A percentile compares a stretch with the other conserved stretches of the same genome.
These are phyloP conservation scores for Brachyhypopomus occidentalis DNA, from an alignment of 2,113 vertebrate genomes.

Conservation along the genomic window DNA sequence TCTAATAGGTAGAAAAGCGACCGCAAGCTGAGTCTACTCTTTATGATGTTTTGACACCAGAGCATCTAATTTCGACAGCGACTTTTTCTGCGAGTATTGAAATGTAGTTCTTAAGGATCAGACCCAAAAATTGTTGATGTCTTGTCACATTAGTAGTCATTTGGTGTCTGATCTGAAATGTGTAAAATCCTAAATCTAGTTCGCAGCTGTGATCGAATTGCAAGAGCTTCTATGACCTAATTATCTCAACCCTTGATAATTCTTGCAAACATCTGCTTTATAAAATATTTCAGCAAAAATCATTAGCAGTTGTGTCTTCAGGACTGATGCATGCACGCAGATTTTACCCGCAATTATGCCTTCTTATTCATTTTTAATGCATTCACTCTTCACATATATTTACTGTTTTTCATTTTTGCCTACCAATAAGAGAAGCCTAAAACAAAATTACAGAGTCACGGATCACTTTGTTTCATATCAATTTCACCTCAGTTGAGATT, in stretches of 20 bases:
- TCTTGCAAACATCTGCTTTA: not conserved
- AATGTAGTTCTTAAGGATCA: not conserved
- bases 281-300: constrained; percentile 1
- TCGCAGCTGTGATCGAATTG: no score
- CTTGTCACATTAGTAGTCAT: not conserved
- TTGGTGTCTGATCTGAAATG: not conserved
- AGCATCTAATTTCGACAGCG: not conserved
- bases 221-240: not conserved
- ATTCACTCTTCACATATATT: constrained; percentile 7
- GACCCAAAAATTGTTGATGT: not conserved
- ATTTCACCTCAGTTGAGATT: not conserved
- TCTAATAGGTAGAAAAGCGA: not conserved
- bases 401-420: constrained; percentile 18
- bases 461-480: not conserved
- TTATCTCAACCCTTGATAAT: not conserved
- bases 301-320: not conserved
- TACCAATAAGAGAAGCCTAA: constrained; percentile 8
- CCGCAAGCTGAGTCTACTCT: not conserved
- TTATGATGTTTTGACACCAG: no score
- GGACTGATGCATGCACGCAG: not conserved
- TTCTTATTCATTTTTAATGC: not conserved
- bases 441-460: not conserved
- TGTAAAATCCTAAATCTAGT: no score
- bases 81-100: not conserved
- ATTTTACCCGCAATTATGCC: not conserved